These are phyloP conservation scores for Campylomormyrus numenius DNA, from an alignment of 2,113 vertebrate genomes.

Conservation along the genomic window DNA sequence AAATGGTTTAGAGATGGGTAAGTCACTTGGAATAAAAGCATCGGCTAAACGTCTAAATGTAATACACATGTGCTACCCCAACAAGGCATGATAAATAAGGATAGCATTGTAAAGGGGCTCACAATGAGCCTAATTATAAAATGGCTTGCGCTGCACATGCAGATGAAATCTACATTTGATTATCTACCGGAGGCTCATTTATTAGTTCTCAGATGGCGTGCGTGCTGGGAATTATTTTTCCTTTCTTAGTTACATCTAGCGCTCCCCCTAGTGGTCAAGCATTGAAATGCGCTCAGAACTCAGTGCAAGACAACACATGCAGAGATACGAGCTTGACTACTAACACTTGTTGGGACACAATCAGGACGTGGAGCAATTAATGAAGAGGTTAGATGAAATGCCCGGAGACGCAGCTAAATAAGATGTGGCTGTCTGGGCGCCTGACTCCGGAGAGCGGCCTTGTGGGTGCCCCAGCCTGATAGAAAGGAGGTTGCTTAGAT, in stretches of 20 bases:
- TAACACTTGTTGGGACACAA: not conserved
- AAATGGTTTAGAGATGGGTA: not conserved
- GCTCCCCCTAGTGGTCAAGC: slow-evolving; percentile 18
- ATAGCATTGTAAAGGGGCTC: not conserved
- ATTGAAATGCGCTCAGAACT: not conserved
- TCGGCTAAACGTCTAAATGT: not conserved
- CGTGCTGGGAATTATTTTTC: not conserved
- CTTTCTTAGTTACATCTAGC: slow-evolving; percentile 13
- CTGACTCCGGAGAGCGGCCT: not conserved
- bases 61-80: not conserved
- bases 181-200: slow-evolving; percentile 6
- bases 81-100: not conserved
- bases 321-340: not conserved
- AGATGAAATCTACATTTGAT: slow-evolving; percentile 14
- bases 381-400: not conserved
- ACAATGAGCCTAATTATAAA: not conserved
- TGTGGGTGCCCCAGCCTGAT: not conserved
- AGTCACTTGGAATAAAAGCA: not conserved
- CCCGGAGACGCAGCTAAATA: slow-evolving; percentile 32
- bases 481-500: not conserved
- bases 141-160: not conserved
- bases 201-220: not conserved
- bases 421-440: not conserved
- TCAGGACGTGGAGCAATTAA: not conserved
- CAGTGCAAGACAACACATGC: not conserved